Evolutionary conservation across 2,888 invertebrate genomes (phyloP), one percentile per base, ranked within the genome.

Genomic region (Ichneumoninae sp.): DNA sequence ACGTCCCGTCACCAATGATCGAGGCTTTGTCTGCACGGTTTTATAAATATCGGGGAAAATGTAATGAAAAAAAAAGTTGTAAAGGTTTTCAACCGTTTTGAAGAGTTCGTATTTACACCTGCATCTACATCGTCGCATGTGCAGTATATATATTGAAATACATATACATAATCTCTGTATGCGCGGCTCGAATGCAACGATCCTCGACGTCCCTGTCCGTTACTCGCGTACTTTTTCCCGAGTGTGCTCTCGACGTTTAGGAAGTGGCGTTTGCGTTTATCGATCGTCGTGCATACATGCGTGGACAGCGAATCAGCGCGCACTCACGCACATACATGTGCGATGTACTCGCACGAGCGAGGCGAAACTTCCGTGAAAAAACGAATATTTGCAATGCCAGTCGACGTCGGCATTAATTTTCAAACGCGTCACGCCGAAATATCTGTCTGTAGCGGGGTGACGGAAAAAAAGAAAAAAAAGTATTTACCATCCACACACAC

Each of bases 261-360:
- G 60, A 66, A 77, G 77, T 77, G 44, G 57, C 57, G 70, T 70
- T 78, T 70, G 75, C 65, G 36, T 66, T 66, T 76, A 76, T 76
- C 70, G 78, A 76, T 76, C 76, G 54, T 33, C 50, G 50, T 52
- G 52, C 26, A 54, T 52, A 19, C 22, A 30, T 22, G 65, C 22
- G 33, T 60, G 60, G 26, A 44, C 57, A 57, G 44, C 72, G 40
- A 33, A 30, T 16, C 62, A 30, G 5, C 30, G n/a, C 40, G 66
- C 52, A 54, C 36, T 40, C 19, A n/a, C 40, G 10, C 33, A 50
- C 66, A 16, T 33, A 33, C 26, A 33, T 40, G 36, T 13, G 16
- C 19, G 50, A 40, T 66, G 36, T 40, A 66, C 47, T 16, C n/a
- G 30, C 52, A 52, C 65, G 54, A 8, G 40, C 33, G 19, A 54